phyloP scores from a whole-genome alignment of 2,888 invertebrate genomes.

The Cataglyphis albicans region DNA sequence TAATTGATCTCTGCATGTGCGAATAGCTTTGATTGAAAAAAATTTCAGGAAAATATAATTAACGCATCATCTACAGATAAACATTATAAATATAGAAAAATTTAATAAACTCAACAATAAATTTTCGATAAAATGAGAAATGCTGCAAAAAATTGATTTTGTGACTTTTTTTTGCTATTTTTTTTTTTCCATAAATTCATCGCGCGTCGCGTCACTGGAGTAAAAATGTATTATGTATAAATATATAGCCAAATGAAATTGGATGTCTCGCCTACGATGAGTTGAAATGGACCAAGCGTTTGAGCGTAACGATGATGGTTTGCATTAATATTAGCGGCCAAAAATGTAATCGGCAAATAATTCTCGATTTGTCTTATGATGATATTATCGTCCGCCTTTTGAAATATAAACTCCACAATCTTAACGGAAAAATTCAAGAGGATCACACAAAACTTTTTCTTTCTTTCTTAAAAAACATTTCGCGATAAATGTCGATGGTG shows the following conservation, averaged over 20 bases:
- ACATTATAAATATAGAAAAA: not conserved
- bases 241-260: slow-evolving; percentile 11
- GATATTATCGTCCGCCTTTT: slow-evolving; percentile 17
- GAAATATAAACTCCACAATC: slow-evolving; percentile 26
- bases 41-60: slow-evolving; percentile 1
- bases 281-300: slow-evolving; percentile 49
- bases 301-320: slow-evolving; percentile 3
- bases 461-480: not conserved
- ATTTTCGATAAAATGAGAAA: slow-evolving; percentile 16
- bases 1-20: not conserved
- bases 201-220: slow-evolving; percentile 46
- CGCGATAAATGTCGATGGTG: not conserved
- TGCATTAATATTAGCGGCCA: slow-evolving; percentile 31
- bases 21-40: not conserved
- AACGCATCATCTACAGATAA: not conserved
- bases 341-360: not conserved
- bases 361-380: not conserved
- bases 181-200: slow-evolving; percentile 53
- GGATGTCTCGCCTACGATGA: slow-evolving; percentile 38
- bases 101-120: slow-evolving; percentile 1
- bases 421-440: slow-evolving; percentile 8
- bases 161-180: no score
- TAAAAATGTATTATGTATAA: slow-evolving; percentile 58
- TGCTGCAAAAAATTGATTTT: no score
- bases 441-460: not conserved